These are phyloP conservation scores for Corythoichthys intestinalis DNA, from an alignment of 2,113 vertebrate species.

Conservation along the genomic window DNA sequence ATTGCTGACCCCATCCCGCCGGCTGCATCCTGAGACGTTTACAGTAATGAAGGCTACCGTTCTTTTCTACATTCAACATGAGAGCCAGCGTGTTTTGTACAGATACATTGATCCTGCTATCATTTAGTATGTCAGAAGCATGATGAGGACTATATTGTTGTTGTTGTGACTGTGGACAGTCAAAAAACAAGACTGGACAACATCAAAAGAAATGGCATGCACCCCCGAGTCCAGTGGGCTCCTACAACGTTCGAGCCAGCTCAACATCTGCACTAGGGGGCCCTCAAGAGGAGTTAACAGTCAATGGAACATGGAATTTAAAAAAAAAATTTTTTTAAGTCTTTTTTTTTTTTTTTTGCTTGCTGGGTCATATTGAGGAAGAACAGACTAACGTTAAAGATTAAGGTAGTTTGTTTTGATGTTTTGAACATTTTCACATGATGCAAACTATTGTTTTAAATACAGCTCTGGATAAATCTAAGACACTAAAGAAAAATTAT, in stretches of 20 bases:
- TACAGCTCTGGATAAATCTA: background rate
- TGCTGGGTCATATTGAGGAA: background rate
- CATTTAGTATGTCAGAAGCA: slow-evolving; percentile 13
- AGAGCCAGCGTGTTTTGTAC: slow-evolving; percentile 33
- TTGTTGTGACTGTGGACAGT: background rate
- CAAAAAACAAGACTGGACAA: background rate
- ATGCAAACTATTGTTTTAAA: background rate
- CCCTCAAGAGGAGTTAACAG: background rate
- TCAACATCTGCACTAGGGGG: background rate
- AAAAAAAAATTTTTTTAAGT: background rate
- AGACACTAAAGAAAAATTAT: background rate
- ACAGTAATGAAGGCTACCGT: slow-evolving; percentile 71
- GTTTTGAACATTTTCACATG: background rate
- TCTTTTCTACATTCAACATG: slow-evolving; percentile 59
- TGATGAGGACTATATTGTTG: background rate
- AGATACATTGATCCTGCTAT: slow-evolving; percentile 37
- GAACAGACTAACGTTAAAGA: background rate
- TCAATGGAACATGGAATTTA: background rate
- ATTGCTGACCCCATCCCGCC: slow-evolving; percentile 57
- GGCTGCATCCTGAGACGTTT: slow-evolving; percentile 71
- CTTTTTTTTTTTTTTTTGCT: slow-evolving; percentile 18
- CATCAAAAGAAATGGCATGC: slow-evolving; percentile 64
- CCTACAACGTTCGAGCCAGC: background rate
- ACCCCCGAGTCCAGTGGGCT: slow-evolving; percentile 35
- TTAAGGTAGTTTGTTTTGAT: too few species aligned